Evolutionary conservation across 1,140 invertebrate genomes (phyloP).

Genomic region (Lepidurus arcticus): DNA sequence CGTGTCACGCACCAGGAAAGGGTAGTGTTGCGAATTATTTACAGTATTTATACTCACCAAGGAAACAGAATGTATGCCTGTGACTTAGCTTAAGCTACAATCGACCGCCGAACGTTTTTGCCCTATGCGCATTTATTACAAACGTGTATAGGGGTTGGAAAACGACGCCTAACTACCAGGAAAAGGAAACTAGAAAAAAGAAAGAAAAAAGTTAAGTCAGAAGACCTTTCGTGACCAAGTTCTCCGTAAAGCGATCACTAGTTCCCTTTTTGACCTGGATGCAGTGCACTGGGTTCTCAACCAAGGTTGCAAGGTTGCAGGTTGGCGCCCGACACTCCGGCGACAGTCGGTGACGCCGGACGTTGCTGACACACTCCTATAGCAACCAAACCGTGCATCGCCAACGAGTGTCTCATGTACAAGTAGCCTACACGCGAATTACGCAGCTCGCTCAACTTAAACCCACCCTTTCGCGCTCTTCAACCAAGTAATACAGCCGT

Average conservation of each 20-base stretch:
- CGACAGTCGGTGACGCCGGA: neutral
- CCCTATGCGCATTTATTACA: no score
- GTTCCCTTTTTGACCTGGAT: no score
- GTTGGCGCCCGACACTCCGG: neutral
- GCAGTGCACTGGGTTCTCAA: no score
- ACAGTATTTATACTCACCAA: neutral
- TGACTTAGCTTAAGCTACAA: neutral
- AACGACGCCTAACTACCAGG: no score
- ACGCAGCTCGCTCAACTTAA: no score
- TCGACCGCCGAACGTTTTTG: neutral
- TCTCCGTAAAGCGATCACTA: no score
- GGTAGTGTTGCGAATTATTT: neutral
- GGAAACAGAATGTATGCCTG: neutral
- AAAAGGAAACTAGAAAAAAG: no score
- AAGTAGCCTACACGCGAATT: no score
- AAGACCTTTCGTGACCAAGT: neutral
- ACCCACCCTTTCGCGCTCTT: no score
- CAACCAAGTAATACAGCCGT: no score
- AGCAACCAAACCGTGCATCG: neutral
- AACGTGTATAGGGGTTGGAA: no score
- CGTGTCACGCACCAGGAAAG: neutral
- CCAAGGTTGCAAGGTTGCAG: neutral
- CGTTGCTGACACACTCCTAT: neutral
- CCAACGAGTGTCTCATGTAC: neutral
- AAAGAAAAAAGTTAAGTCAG: no score